These are phyloP conservation scores for Araneus ventricosus DNA, from an alignment of 1,140 invertebrate species.

Conservation along the genomic window DNA sequence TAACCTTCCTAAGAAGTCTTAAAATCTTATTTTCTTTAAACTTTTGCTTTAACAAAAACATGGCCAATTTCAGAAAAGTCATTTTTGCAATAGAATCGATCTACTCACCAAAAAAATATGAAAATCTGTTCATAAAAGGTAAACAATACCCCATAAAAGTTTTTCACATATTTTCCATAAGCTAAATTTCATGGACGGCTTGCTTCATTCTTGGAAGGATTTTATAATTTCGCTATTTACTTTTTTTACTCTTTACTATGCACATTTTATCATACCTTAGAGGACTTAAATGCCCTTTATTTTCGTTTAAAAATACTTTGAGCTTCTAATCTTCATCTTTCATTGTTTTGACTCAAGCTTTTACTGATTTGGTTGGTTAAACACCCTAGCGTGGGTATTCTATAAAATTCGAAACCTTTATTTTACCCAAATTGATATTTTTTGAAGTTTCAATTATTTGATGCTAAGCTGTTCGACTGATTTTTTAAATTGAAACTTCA, in stretches of 20 bases:
- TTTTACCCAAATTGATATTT: no score
- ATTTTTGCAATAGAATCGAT: no score
- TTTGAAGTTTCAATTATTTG: no score
- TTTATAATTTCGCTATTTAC: background rate
- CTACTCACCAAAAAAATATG: no score
- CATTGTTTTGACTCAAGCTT: background rate
- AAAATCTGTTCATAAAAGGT: background rate
- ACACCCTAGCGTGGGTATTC: background rate
- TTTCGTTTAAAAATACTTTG: background rate
- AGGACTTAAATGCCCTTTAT: background rate
- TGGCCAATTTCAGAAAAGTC: no score
- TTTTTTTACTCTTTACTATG: background rate
- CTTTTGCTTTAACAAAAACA: no score
- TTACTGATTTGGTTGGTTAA: background rate
- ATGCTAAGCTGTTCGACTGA: no score
- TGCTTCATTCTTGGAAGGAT: background rate
- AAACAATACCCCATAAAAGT: background rate
- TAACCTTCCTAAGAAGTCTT: no score
- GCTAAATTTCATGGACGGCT: background rate
- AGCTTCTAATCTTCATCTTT: background rate
- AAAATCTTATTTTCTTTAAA: no score
- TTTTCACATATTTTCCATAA: background rate
- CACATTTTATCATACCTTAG: background rate
- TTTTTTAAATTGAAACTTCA: no score
- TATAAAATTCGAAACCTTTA: background rate